Evolutionary conservation across 2,888 invertebrate species (phyloP), one percentile per base, ranked within the genome.

Genomic region (Acrobasis consociella): DNA sequence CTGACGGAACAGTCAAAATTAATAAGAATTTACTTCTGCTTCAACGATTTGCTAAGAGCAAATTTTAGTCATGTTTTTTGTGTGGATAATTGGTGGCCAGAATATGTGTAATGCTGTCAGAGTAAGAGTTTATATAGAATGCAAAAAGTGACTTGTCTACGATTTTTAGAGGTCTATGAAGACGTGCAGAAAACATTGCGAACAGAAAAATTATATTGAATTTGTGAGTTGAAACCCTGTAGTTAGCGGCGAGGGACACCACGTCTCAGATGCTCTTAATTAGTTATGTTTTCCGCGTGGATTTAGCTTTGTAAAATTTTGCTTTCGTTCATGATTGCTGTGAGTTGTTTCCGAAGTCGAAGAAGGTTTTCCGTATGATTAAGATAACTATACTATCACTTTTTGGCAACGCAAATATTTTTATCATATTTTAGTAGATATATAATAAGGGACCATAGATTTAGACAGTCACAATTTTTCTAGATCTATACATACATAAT

Each of bases 151-250:
- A 15, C 55, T 15, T 39, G 16, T 55, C 55, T 16, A 52, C 37
- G 8, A 39, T 16, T 39, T 11, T 39, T 16, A 22, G 5, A 56
- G 7, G 56, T 56, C 56, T 11, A 13, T 13, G 56, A 13, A 46
- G 7, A n/a, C 42, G 42, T 1, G 17, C 80, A 80, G 73, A 69
- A 68, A 80, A 77, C 76, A 77, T 77, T 76, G 75, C 75, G 67
- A 72, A 74, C 73, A 77, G 80, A 84, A 85, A 85, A 83, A 82
- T 82, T 76, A 82, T 85, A 85, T 85, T 85, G 82, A 84, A 86
- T 87, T 86, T 82, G 74, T 70, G 67, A 82, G 79, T 82, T 81
- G 74, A 70, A 70, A 67, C 13, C 64, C 60, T 62, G 65, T 60
- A 65, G 68, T 69, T 67, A 66, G 67, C 62, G 64, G 66, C 68